phyloP scores from a whole-genome alignment of 2,888 invertebrate genomes.

The Eucriotettix oculatus region DNA sequence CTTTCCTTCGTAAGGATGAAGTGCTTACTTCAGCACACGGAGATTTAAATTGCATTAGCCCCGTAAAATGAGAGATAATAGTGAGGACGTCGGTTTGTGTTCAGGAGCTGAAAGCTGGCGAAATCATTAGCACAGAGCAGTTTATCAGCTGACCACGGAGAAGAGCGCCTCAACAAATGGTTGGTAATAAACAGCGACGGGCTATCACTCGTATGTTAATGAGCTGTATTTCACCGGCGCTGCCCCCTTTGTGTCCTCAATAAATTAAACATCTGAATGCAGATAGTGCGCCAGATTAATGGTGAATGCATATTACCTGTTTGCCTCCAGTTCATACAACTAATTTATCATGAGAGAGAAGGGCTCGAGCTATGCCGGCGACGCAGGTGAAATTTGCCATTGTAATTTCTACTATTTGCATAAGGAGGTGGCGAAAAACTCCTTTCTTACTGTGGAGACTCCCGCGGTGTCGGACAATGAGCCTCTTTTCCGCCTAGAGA shows the following conservation, averaged over 20 bases:
- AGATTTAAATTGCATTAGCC: too few species aligned
- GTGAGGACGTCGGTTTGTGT: too few species aligned
- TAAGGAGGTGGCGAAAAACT: background rate
- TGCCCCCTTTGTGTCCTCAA: background rate
- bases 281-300: slow-evolving; percentile 1
- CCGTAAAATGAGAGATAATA: too few species aligned
- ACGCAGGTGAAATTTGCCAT: too few species aligned
- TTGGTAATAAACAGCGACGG: background rate
- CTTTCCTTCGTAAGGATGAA: too few species aligned
- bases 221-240: background rate
- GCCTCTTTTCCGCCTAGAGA: too few species aligned
- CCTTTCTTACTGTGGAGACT: too few species aligned
- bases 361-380: background rate
- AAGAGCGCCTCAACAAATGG: background rate
- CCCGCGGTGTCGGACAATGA: too few species aligned
- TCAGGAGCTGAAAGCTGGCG: too few species aligned
- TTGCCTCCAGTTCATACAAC: slow-evolving; percentile 1
- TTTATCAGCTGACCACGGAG: background rate
- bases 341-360: slow-evolving; percentile 1
- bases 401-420: background rate
- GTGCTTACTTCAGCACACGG: too few species aligned
- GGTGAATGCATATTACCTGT: slow-evolving; percentile 2
- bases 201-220: background rate
- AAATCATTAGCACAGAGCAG: too few species aligned
- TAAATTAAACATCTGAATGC: slow-evolving; percentile 1